These are phyloP conservation scores for Rhodeus uyekii DNA, from an alignment of 2,797 vertebrate species.

Conservation along the genomic window DNA sequence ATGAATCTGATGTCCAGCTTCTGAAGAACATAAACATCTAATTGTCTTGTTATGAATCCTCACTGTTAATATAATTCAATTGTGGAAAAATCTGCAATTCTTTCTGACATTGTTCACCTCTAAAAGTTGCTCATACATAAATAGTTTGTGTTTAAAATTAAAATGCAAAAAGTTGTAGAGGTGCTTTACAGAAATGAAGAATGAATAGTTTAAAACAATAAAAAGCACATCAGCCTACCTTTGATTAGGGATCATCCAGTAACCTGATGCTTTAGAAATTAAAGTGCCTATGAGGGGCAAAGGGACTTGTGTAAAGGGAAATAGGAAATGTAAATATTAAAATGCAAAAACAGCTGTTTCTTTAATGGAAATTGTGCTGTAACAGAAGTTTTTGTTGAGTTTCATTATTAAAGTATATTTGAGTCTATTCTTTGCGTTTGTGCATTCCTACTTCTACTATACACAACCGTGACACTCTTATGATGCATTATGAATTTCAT, in stretches of 20 bases:
- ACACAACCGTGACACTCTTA: too few relatives aligned
- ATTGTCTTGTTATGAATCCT: not conserved
- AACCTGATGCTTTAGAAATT: not conserved
- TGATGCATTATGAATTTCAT: too few relatives aligned
- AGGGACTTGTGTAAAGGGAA: too few relatives aligned
- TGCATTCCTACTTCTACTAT: too few relatives aligned
- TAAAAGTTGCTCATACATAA: not conserved
- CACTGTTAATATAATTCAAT: not conserved
- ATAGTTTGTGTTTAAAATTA: not conserved
- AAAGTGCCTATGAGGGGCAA: not conserved
- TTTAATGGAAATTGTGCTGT: not conserved
- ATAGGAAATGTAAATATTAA: not conserved
- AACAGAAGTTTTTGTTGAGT: too few relatives aligned
- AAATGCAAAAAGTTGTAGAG: not conserved
- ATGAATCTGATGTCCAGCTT: slow-evolving; percentile 54
- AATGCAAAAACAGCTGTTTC: not conserved
- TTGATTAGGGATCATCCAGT: not conserved
- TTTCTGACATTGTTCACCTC: not conserved
- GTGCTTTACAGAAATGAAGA: not conserved
- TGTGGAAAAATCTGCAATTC: not conserved
- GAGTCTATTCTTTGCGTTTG: too few relatives aligned
- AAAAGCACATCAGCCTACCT: not conserved
- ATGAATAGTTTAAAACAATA: not conserved
- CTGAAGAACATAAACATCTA: not conserved
- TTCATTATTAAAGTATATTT: too few relatives aligned